Evolutionary conservation across 2,888 invertebrate genomes (phyloP), one percentile per base, ranked within the genome.

Genomic region (Torymus aiolomorphi): DNA sequence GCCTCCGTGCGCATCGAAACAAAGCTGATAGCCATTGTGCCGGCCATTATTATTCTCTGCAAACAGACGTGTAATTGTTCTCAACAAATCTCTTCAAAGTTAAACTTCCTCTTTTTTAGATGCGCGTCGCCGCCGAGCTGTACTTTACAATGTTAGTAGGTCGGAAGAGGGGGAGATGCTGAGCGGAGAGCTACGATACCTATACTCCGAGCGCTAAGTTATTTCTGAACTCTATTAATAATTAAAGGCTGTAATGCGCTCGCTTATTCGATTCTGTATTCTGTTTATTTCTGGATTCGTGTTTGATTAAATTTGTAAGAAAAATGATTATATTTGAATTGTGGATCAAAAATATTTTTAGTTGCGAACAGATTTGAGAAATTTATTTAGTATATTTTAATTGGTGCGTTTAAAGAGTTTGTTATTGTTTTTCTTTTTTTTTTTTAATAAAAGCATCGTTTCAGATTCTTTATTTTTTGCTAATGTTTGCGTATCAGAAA

Each of bases 51-150:
- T 66, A 51, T 57, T 65, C 49, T 49, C 18, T 59, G 11, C 14
- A 63, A 57, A 70, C 62, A 57, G 59, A 80, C 75, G 31, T 67
- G 51, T 74, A 78, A 78, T 74, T 78, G 78, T 70, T 56, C 74
- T 56, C 51, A 18, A 63, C 24, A 24, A 69, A 78, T 78, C 74
- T 51, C 67, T 69, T 63, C 20, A 59, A 54, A 69, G 61, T 76
- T 42, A 62, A 54, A 54, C 69, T 56, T 18, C n/a, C 2, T 56
- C 49, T 76, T 76, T 56, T 63, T 54, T 10, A 8, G 54, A 13
- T 24, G 51, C 13, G 52, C 18, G 49, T 49, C 24, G 24, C 2
- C 24, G 24, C 24, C 24, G 24, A 24, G n/a, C 24, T 24, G 59
- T 62, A 76, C 70, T 70, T 76, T 56, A 54, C 52, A 77, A 56